A percentile compares a stretch with the other conserved stretches of the same genome.
Evolutionary conservation across 2,797 vertebrate genomes (phyloP).

Genomic region (Schizopygopsis pylzovi): DNA sequence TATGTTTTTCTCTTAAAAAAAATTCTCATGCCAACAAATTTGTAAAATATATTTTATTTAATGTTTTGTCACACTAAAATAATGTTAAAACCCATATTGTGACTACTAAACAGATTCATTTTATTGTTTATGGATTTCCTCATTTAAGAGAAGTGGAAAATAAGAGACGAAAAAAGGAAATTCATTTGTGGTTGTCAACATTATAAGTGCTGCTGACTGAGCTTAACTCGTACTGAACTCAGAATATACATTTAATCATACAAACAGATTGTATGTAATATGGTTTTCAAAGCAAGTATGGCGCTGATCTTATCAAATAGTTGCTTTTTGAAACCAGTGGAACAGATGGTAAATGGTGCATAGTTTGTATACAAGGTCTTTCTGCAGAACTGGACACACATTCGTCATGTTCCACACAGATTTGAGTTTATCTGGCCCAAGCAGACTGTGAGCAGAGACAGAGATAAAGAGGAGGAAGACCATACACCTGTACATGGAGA

Average conservation of each 20-base stretch:
- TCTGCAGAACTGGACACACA: constrained; percentile 64
- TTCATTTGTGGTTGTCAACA: not conserved
- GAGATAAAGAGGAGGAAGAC: constrained; percentile 69
- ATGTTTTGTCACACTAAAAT: not conserved
- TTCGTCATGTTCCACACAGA: constrained; percentile 47
- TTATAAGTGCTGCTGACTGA: not conserved
- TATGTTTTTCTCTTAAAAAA: not conserved
- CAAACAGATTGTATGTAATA: constrained; percentile 12
- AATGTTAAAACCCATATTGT: not conserved
- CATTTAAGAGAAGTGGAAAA: not conserved
- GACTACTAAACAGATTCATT: not conserved
- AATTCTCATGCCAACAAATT: too few species aligned
- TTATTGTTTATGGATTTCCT: not conserved
- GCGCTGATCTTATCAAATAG: constrained; percentile 9
- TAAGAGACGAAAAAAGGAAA: not conserved
- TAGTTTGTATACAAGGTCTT: not conserved
- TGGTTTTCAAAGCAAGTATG: constrained; percentile 19
- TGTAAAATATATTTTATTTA: not conserved
- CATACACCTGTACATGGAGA: constrained; percentile 45
- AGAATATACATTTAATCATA: constrained; percentile 17
- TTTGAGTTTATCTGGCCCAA: constrained; percentile 76
- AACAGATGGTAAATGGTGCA: constrained; percentile 1
- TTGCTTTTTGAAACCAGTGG: constrained; percentile 24
- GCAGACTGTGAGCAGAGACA: constrained; percentile 76
- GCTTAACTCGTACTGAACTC: not conserved